Evolutionary conservation across 2,797 vertebrate species (phyloP).

Genomic region (Hippoglossus hippoglossus): DNA sequence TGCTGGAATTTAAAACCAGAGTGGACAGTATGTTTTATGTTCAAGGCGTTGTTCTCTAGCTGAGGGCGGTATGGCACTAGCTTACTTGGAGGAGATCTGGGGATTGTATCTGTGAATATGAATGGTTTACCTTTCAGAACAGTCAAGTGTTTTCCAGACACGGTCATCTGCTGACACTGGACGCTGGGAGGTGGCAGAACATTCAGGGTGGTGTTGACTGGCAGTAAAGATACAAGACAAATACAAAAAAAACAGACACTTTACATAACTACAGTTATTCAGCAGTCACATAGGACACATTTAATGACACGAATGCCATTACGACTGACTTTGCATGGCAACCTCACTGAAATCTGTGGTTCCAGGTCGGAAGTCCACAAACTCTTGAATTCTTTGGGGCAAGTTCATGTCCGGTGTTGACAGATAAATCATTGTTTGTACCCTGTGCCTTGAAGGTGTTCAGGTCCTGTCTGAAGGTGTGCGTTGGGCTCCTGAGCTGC

Average conservation of each 20-base stretch:
- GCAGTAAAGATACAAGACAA: slow-evolving; percentile 3
- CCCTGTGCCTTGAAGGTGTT: slow-evolving; percentile 90
- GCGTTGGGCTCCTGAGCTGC: slow-evolving; percentile 86
- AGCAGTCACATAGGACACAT: not conserved
- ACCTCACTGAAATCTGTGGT: not conserved
- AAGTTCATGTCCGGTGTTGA: not conserved
- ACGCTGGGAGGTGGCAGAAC: slow-evolving; percentile 90
- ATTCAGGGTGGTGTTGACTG: slow-evolving; percentile 89
- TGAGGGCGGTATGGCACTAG: too few relatives aligned
- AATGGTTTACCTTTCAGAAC: slow-evolving; percentile 87
- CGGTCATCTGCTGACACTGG: slow-evolving; percentile 89
- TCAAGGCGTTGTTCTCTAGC: too few relatives aligned
- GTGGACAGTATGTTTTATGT: too few relatives aligned
- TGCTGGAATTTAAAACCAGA: too few relatives aligned
- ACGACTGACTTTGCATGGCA: not conserved
- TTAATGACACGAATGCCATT: not conserved
- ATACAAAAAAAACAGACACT: not conserved
- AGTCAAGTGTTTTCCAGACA: slow-evolving; percentile 90
- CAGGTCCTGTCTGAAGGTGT: slow-evolving; percentile 88
- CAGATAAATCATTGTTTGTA: slow-evolving; percentile 36
- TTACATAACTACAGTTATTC: not conserved
- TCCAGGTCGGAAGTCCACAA: not conserved
- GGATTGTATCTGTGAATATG: not conserved
- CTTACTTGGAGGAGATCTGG: too few relatives aligned
- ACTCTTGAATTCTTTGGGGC: not conserved